Evolutionary conservation across 2,888 invertebrate genomes (phyloP).

Genomic region (Pilophorus perplexus): DNA sequence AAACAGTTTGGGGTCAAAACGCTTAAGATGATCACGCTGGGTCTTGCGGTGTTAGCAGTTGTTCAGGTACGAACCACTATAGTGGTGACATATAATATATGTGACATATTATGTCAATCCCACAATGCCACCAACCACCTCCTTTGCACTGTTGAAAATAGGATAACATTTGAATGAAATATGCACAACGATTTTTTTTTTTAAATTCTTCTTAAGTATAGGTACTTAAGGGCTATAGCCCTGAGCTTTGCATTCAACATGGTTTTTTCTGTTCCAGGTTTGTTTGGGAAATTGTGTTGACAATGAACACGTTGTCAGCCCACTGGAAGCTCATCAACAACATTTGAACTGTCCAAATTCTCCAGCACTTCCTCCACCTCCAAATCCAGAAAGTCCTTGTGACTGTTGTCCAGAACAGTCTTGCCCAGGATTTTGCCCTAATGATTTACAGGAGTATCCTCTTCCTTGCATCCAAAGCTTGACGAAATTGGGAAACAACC

Average conservation of each 20-base stretch:
- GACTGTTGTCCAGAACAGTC: not conserved
- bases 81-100: no score
- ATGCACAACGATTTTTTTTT: no score
- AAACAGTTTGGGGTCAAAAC: slow-evolving; percentile 20
- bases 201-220: no score
- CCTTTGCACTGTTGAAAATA: no score
- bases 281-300: no score
- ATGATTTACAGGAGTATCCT: no score
- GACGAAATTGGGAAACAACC: not conserved
- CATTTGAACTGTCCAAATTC: not conserved
- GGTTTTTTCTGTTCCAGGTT: no score
- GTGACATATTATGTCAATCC: no score
- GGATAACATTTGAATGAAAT: no score
- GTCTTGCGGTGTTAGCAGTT: slow-evolving; percentile 12
- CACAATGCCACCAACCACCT: no score
- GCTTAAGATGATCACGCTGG: slow-evolving; percentile 11
- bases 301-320: not conserved
- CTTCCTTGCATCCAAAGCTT: slow-evolving; percentile 10
- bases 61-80: slow-evolving; percentile 13
- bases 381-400: not conserved
- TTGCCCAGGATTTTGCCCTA: not conserved
- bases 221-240: no score
- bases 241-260: no score
- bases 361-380: not conserved
- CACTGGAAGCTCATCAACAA: not conserved